These are phyloP conservation scores for Austrofundulus limnaeus DNA, from an alignment of 2,113 vertebrate genomes.

Conservation along the genomic window DNA sequence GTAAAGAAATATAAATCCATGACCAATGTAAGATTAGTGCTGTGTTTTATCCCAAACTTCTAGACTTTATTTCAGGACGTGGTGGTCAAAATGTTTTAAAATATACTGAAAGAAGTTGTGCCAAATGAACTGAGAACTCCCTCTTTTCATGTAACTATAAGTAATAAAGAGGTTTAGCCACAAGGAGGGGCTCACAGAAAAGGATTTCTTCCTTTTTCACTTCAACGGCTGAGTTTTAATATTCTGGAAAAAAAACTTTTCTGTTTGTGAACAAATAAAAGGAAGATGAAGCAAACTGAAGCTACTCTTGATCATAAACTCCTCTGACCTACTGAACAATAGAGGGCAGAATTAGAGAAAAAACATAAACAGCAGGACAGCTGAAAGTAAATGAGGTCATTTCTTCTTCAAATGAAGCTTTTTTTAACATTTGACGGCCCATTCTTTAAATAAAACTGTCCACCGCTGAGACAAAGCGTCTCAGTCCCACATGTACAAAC, in stretches of 20 bases:
- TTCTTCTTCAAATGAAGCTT: neutral
- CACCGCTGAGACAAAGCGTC: conserved; percentile 7
- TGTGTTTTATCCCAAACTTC: too few species aligned
- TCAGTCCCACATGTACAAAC: neutral
- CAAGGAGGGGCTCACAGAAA: conserved; percentile 65
- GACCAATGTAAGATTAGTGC: too few species aligned
- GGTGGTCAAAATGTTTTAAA: too few species aligned
- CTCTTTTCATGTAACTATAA: neutral
- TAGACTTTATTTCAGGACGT: too few species aligned
- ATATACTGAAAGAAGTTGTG: too few species aligned
- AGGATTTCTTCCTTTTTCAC: neutral
- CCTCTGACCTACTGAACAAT: neutral
- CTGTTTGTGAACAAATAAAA: neutral
- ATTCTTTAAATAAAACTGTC: neutral
- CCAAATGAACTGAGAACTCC: too few species aligned
- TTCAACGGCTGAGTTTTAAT: neutral
- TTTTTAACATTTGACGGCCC: neutral
- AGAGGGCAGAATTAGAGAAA: neutral
- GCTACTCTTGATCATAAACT: too few species aligned
- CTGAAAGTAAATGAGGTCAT: neutral
- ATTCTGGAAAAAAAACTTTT: neutral
- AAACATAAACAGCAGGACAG: neutral
- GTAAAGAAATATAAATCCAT: too few species aligned
- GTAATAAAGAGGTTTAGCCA: conserved; percentile 56
- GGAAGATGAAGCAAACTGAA: too few species aligned